These are phyloP conservation scores for Eudasyphora cyanicolor DNA, from an alignment of 2,888 invertebrate species.

Conservation along the genomic window DNA sequence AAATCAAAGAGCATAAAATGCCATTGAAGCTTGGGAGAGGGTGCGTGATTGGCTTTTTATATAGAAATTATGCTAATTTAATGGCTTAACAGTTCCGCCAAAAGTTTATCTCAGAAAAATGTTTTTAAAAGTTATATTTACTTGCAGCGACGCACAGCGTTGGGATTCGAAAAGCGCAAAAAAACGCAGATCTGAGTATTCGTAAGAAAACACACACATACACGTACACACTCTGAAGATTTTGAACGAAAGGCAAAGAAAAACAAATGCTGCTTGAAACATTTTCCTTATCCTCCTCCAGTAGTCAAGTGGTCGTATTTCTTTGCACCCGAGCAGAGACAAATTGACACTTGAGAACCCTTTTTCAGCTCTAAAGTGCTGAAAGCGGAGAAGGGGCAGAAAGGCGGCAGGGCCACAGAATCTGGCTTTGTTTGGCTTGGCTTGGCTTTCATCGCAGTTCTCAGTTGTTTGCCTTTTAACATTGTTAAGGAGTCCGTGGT, in stretches of 20 bases:
- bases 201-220: too few relatives aligned
- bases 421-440: not conserved
- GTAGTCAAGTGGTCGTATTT: not conserved
- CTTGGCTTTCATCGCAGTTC: not conserved
- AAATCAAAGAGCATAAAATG: not conserved
- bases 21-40: not conserved
- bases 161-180: not conserved
- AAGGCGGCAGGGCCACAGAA: too few relatives aligned
- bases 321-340: not conserved
- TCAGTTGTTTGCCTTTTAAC: not conserved
- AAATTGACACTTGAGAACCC: constrained; percentile 6
- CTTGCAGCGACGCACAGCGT: not conserved
- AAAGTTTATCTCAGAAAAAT: constrained; percentile 16
- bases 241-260: not conserved
- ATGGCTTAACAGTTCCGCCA: constrained; percentile 29
- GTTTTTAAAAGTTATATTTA: constrained; percentile 12
- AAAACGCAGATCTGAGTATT: too few relatives aligned
- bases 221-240: not conserved
- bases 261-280: constrained; percentile 4
- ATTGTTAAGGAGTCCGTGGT: not conserved
- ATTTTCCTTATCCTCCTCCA: not conserved
- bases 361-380: not conserved
- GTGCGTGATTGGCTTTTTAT: constrained; percentile 13
- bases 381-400: not conserved
- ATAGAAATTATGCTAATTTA: constrained; percentile 25